Conservation (phyloP, 2,797 vertebrate species). For the Cercopithecus hamlyni region DNA sequence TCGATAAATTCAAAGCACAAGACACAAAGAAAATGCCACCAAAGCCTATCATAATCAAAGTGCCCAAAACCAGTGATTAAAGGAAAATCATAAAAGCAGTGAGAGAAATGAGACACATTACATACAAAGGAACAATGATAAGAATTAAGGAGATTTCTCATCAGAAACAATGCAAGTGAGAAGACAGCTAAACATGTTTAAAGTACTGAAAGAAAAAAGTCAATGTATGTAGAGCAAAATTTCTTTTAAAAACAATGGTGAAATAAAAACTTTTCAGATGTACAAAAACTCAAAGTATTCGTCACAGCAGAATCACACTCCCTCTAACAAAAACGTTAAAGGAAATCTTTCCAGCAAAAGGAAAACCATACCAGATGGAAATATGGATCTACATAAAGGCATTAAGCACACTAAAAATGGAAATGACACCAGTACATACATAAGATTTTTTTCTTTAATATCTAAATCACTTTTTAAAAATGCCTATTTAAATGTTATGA, state of each 20-base stretch:
- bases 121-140: neutral
- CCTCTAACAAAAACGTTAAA: neutral
- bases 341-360: neutral
- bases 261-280: neutral
- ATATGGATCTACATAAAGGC: neutral
- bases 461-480: neutral
- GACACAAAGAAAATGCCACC: neutral
- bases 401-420: neutral
- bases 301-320: neutral
- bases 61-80: neutral
- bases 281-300: neutral
- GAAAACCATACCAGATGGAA: neutral
- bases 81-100: neutral
- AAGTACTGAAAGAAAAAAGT: neutral
- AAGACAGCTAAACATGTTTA: neutral
- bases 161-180: neutral
- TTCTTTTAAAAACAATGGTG: neutral
- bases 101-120: constrained; percentile 5
- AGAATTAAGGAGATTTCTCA: constrained; percentile 20
- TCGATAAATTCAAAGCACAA: constrained; percentile 8
- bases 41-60: neutral
- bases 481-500: neutral
- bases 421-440: neutral
- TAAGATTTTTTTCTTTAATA: neutral
- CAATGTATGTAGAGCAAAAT: neutral